phyloP scores from a whole-genome alignment of 2,113 vertebrate genomes.

The Menidia beryllina region DNA sequence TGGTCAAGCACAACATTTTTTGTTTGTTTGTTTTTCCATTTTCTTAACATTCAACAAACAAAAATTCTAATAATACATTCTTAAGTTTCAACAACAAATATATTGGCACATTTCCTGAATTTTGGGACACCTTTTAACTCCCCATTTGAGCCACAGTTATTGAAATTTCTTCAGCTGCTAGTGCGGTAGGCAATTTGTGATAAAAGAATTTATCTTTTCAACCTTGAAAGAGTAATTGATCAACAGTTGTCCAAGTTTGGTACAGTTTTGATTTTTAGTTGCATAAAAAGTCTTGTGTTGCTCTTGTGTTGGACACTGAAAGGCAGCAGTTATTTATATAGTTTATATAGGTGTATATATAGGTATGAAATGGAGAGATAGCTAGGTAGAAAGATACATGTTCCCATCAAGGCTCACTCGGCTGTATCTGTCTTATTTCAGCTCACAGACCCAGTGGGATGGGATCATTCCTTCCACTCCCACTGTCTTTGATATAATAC shows the following conservation, averaged over 20 bases:
- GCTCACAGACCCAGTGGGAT: constrained; percentile 55
- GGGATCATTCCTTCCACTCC: constrained; percentile 41
- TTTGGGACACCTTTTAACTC: background rate
- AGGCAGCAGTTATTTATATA: too few species aligned
- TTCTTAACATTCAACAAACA: constrained; percentile 4
- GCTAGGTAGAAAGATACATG: too few species aligned
- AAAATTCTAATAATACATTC: background rate
- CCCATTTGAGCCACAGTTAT: too few species aligned
- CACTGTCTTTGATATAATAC: constrained; percentile 66
- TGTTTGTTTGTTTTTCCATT: background rate
- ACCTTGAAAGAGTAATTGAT: background rate
- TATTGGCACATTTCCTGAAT: constrained; percentile 2
- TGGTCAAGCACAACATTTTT: background rate
- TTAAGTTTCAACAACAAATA: background rate
- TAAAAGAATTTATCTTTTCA: too few species aligned
- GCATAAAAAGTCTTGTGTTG: constrained; percentile 15
- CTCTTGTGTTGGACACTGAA: too few species aligned
- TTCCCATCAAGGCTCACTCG: constrained; percentile 66
- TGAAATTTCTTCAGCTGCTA: background rate
- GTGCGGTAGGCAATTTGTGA: too few species aligned
- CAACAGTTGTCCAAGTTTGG: background rate
- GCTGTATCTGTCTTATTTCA: constrained; percentile 70
- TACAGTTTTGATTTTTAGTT: constrained; percentile 30
- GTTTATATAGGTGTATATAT: too few species aligned
- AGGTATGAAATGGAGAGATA: too few species aligned